Conservation (phyloP, 2,113 vertebrate species). For the Tyrannus savana region DNA sequence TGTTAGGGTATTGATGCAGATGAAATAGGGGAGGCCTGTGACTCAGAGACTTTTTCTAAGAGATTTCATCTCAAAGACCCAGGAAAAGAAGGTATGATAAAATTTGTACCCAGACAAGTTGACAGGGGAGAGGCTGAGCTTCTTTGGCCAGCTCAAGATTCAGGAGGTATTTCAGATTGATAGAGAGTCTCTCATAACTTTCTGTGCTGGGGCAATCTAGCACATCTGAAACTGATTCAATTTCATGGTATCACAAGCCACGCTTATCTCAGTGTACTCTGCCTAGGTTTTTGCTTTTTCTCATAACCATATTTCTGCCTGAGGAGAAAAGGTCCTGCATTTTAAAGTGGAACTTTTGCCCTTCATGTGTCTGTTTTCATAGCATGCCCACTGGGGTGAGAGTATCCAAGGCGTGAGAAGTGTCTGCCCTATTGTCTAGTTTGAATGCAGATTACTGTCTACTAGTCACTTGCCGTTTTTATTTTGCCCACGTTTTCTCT, state of each 20-base stretch:
- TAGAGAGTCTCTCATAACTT: background rate
- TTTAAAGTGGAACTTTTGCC: background rate
- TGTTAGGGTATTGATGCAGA: background rate
- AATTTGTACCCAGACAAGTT: background rate
- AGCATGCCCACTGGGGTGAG: background rate
- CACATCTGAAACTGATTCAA: constrained; percentile 44
- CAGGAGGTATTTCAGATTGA: background rate
- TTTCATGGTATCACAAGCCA: constrained; percentile 25
- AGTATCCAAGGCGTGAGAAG: constrained; percentile 34
- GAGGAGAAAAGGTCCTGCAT: background rate
- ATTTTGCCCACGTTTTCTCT: background rate
- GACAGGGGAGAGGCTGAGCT: background rate
- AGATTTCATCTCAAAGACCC: background rate
- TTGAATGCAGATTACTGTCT: constrained; percentile 49
- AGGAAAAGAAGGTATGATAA: background rate
- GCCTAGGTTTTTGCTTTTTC: constrained; percentile 3
- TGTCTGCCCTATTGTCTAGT: constrained; percentile 30
- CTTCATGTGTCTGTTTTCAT: background rate
- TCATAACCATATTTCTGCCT: constrained; percentile 15
- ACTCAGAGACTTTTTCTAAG: background rate
- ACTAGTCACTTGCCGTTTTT: background rate
- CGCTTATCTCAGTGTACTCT: background rate
- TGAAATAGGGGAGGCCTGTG: background rate
- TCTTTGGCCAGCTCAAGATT: background rate
- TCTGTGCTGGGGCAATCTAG: background rate